Conservation (phyloP, 2,888 invertebrate genomes). For the Napeogenes sylphis region DNA sequence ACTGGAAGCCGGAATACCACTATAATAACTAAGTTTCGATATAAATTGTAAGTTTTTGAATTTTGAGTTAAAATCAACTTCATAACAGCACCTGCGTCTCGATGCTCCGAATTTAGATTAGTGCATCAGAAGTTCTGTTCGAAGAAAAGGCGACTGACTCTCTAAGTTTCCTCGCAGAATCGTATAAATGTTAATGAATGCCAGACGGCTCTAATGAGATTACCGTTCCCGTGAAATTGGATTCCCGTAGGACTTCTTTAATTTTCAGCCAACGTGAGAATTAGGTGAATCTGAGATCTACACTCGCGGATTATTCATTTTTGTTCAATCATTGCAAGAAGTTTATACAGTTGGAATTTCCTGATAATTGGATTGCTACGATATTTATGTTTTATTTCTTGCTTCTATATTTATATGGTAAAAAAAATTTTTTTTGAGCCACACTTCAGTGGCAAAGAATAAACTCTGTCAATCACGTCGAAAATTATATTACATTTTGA, state of each 20-base stretch:
- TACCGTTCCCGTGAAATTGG: conserved; percentile 72
- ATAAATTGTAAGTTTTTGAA: conserved; percentile 50
- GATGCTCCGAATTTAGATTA: conserved; percentile 62
- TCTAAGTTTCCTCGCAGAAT: conserved; percentile 62
- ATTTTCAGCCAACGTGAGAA: conserved; percentile 71
- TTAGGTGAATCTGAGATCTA: conserved; percentile 51
- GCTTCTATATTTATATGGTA: too few relatives aligned
- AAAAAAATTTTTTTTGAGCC: too few relatives aligned
- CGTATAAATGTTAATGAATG: conserved; percentile 76
- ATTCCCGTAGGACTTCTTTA: conserved; percentile 71
- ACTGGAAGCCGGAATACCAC: neutral
- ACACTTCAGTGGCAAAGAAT: too few relatives aligned
- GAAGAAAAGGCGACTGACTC: conserved; percentile 41
- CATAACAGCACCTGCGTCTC: conserved; percentile 58
- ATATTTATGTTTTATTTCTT: neutral
- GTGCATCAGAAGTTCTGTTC: conserved; percentile 53
- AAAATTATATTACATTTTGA: neutral
- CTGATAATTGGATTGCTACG: neutral
- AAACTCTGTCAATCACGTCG: neutral
- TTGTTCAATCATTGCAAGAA: neutral
- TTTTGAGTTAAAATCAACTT: conserved; percentile 48
- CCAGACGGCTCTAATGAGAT: conserved; percentile 73
- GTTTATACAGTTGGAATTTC: neutral
- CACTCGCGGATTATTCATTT: conserved; percentile 19
- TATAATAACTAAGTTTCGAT: conserved; percentile 40